Base-by-base conservation (phyloP, 2,797 vertebrate genomes). In the Crocidura indochinensis region DNA sequence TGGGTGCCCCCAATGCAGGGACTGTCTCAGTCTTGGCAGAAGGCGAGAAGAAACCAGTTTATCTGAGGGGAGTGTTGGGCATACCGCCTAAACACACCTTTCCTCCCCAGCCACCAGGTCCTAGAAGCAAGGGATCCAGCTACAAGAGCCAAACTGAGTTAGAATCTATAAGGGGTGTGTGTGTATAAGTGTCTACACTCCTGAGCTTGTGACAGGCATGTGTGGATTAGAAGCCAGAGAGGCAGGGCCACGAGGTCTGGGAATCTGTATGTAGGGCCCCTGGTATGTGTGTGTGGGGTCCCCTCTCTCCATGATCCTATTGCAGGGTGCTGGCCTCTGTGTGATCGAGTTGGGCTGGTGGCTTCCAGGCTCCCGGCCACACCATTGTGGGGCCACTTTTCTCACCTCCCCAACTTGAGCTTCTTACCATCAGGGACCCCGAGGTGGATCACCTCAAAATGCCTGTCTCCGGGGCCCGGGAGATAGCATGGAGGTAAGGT, bases 21-120 rank as follows among this genome's bases (percentile, higher is more conserved):
- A 53, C 92, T 38, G 44, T 88, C 92, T 91, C 92, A 94, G 76
- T 95, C 98, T 98, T 97, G 89, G 0, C 38, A 90, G 69, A 97
- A 60, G 94, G 97, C 60, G 94, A 76, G 97, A 93, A 95, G 92
- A 97, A 97, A 67, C 7, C 0, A 44, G 8, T 83, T 97, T 95
- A 97, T 1, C 4, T 4, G 3, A 29, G 1, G 77, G 38, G 53
- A 47, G 24, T 26, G 31, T 65, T 27, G 2, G 73, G 31, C 44
- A 69, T 7, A 8, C 29, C 22, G 53, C 51, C 24, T 65, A 24
- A 0, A 9, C 49, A 0, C 60, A 64, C 71, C n/a, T 26, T 4
- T 6, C 72, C 6, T n/a, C n/a, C 1, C 12, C 19, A 53, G 26
- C 44, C 56, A 4, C 8, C 24, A 51, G 53, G 11, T 24, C 62